phyloP scores from a whole-genome alignment of 2,797 vertebrate species.

The Acipenser oxyrinchus region DNA sequence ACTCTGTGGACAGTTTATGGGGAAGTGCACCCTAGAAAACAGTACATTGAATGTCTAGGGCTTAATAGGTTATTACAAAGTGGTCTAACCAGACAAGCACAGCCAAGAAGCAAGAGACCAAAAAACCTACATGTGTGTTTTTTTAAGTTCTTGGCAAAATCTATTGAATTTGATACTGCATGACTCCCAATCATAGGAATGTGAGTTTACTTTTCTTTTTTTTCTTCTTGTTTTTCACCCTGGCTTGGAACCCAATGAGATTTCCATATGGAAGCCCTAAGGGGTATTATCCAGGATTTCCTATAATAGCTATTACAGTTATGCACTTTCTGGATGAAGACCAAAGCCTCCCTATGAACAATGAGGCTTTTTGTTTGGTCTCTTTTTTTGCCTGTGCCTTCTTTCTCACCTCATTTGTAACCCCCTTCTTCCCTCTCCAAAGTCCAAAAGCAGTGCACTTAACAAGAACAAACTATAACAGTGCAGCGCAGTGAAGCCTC shows the following conservation, averaged over 20 bases:
- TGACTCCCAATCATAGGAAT: slow-evolving; percentile 96
- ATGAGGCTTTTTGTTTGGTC: slow-evolving; percentile 52
- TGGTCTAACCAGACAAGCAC: slow-evolving; percentile 68
- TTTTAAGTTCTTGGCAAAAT: slow-evolving; percentile 85
- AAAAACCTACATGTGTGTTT: slow-evolving; percentile 66
- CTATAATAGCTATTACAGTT: slow-evolving; percentile 73
- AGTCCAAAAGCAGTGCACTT: slow-evolving; percentile 42
- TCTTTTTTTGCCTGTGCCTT: slow-evolving; percentile 29
- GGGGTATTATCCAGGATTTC: slow-evolving; percentile 71
- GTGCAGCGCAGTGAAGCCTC: slow-evolving; percentile 51
- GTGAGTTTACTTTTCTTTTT: slow-evolving; percentile 82
- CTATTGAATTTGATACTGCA: slow-evolving; percentile 94
- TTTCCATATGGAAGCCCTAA: slow-evolving; percentile 84
- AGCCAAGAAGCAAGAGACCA: slow-evolving; percentile 66
- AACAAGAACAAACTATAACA: slow-evolving; percentile 61
- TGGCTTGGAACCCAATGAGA: slow-evolving; percentile 69
- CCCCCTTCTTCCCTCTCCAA: slow-evolving; percentile 26
- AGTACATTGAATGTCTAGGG: slow-evolving; percentile 69
- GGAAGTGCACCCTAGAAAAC: slow-evolving; percentile 53
- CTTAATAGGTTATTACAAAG: slow-evolving; percentile 80
- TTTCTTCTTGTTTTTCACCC: slow-evolving; percentile 48
- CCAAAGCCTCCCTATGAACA: slow-evolving; percentile 44
- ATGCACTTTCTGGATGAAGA: slow-evolving; percentile 31
- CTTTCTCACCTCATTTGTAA: slow-evolving; percentile 33
- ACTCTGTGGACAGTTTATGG: slow-evolving; percentile 19